Percentiles rank a stretch among this genome's conserved stretches.
These are phyloP conservation scores for Phoeniculus purpureus DNA, from an alignment of 2,797 vertebrate species.

Conservation along the genomic window DNA sequence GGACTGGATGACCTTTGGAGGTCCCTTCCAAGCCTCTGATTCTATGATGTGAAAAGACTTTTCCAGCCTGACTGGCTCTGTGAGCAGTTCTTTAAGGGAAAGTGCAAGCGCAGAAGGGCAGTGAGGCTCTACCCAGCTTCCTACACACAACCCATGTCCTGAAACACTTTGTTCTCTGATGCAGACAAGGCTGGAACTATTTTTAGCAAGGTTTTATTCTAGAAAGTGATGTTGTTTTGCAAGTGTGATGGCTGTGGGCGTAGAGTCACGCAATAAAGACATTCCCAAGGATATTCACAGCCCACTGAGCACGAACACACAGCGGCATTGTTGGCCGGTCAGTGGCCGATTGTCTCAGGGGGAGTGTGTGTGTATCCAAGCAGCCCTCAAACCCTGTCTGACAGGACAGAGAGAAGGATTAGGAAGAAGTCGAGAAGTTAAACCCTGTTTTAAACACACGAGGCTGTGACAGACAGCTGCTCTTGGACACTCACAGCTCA, in stretches of 20 bases:
- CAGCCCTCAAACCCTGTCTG: background rate
- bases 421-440: background rate
- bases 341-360: background rate
- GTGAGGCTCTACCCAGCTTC: background rate
- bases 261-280: background rate
- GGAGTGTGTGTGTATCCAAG: background rate
- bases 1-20: too few relatives aligned
- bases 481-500: background rate
- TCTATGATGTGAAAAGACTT: too few relatives aligned
- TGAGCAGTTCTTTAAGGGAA: background rate
- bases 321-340: constrained; percentile 1
- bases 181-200: background rate
- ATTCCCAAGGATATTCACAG: constrained; percentile 21
- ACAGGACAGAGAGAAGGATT: background rate
- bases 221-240: background rate
- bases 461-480: background rate
- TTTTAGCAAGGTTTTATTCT: background rate
- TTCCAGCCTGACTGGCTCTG: too few relatives aligned
- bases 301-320: background rate
- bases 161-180: background rate
- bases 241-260: constrained; percentile 26
- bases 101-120: background rate
- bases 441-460: accelerated
- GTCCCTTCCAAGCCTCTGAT: too few relatives aligned
- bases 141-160: background rate